Evolutionary conservation across 2,888 invertebrate genomes (phyloP), one percentile per base, ranked within the genome.

Genomic region (Theristus sp.): DNA sequence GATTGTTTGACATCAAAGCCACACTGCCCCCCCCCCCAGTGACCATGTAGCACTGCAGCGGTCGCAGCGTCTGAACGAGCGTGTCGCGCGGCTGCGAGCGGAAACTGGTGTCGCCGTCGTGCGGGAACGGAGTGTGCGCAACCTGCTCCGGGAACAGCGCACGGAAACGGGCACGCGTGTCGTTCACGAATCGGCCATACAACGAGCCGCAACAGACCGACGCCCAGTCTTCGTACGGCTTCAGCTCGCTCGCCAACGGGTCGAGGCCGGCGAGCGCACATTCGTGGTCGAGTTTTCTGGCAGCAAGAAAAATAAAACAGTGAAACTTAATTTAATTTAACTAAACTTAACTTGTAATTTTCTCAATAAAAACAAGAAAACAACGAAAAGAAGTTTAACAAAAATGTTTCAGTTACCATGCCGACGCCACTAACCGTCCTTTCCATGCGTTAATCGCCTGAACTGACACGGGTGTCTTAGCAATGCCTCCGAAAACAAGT

Each of bases 401-500:
- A n/a, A n/a, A n/a, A n/a, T n/a, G n/a, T n/a, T n/a, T n/a, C n/a
- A n/a, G n/a, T n/a, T n/a, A 49, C 3, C 24, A 49, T 6, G 20
- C 24, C 3, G 24, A 10, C 6, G n/a, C 49, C 20, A 17, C 78
- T 22, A 82, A 74, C 74, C 65, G 70, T 61, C 75, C 75, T 47
- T 67, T 62, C 59, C 85, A 75, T 31, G 74, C 68, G 57, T 80
- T 71, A 60, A 82, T 80, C 1, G 88, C 83, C 69, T 81, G 81
- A 26, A 75, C 76, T 71, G 84, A 76, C 54, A 85, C 80, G 0
- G 88, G 87, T 2, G 82, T 86, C 6, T 86, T 84, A 0, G 86
- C 88, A 87, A 91, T 87, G 28, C 91, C 91, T 60, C 91, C 91
- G 72, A 83, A 91, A 27, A 85, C 84, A 65, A 89, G 74, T 60